These are phyloP conservation scores for Agapetus fuscipes DNA, from an alignment of 2,888 invertebrate genomes.

Conservation along the genomic window DNA sequence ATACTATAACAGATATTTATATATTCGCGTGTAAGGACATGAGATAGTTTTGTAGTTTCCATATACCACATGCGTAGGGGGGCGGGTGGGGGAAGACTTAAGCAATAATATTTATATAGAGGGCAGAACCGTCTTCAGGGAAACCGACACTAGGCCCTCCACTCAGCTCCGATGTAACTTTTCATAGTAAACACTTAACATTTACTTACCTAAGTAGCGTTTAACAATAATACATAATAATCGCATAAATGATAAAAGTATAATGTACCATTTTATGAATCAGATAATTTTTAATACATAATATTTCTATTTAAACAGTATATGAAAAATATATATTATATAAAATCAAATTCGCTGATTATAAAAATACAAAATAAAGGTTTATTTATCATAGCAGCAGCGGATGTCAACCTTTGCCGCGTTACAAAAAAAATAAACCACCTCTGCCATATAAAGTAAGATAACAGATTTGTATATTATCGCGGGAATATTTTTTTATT, in stretches of 20 bases:
- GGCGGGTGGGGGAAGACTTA: conserved; percentile 10
- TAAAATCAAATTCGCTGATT: too few relatives aligned
- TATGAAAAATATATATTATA: too few relatives aligned
- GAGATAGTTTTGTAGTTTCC: conserved; percentile 19
- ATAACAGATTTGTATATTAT: too few relatives aligned
- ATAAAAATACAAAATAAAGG: too few relatives aligned
- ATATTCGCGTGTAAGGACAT: conserved; percentile 2
- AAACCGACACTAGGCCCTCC: neutral
- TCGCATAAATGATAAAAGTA: conserved; percentile 19
- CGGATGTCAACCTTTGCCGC: too few relatives aligned
- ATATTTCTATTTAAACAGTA: too few relatives aligned
- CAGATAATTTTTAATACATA: conserved; percentile 12
- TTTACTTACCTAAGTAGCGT: conserved; percentile 20
- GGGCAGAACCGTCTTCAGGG: too few relatives aligned
- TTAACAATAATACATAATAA: conserved; percentile 15
- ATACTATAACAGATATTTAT: neutral
- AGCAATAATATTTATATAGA: conserved; percentile 19
- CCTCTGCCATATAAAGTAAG: too few relatives aligned
- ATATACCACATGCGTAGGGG: conserved; percentile 2
- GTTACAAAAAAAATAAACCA: too few relatives aligned
- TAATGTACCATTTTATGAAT: conserved; percentile 20
- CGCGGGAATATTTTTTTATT: too few relatives aligned
- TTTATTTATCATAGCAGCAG: too few relatives aligned
- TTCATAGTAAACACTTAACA: conserved; percentile 11
- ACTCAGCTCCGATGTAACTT: neutral